Evolutionary conservation across 2,797 vertebrate species (phyloP), one percentile per base, ranked within the genome.

Genomic region (Astyanax mexicanus): DNA sequence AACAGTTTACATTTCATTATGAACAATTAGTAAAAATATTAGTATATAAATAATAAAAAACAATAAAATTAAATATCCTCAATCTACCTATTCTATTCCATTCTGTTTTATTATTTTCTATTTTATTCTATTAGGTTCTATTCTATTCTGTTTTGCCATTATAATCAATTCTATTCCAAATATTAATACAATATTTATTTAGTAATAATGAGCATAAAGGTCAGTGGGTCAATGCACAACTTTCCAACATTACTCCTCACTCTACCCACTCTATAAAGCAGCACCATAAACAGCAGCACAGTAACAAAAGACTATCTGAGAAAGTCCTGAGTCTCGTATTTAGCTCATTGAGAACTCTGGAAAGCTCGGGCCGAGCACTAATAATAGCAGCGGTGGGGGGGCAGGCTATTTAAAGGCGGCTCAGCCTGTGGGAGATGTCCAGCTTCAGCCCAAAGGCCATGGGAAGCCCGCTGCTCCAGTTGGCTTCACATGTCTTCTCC

Each of bases 371-470:
- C 37, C 71, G 68, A 42, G 62, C 72, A 77, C 82, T 85, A 85
- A 81, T 79, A 80, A 85, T 87, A 86, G 80, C 57, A 55, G 74
- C 15, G 66, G 77, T 67, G 66, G 74, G 84, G 87, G 86, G 90
- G 87, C 84, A 79, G 75, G 89, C 88, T 93, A 93, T 94, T 94
- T 93, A 88, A 81, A 89, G 90, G 44, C 51, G 12, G 32, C 88
- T 71, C 71, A 80, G 88, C 86, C 88, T 92, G 88, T 92, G 93
- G 90, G 91, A 93, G 90, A 91, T 88, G 87, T 90, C 88, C 86
- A 86, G 85, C 76, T 86, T 80, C 79, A 84, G 84, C 86, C 78
- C 79, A 91, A 87, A 93, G 92, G 92, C 88, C 92, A 93, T 94
- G 93, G 93, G 93, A 94, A 93, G 89, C 87, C 87, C 70, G 54